phyloP scores from a whole-genome alignment of 2,113 vertebrate species.

The Campylorhamphus procurvoides region DNA sequence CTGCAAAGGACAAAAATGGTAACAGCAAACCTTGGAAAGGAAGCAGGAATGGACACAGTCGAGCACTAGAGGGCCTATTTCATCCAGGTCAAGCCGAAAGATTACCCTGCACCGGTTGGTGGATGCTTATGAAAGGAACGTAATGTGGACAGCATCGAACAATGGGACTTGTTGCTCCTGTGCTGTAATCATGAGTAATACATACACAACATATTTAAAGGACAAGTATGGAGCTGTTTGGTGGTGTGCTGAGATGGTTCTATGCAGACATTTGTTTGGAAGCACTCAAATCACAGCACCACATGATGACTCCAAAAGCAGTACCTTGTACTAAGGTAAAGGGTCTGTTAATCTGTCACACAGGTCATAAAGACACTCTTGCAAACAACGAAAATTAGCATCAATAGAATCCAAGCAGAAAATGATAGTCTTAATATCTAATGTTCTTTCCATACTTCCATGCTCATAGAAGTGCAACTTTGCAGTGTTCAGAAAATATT shows the following conservation, averaged over 20 bases:
- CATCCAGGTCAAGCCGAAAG: neutral
- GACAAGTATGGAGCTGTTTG: neutral
- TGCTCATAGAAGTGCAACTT: neutral
- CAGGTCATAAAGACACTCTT: neutral
- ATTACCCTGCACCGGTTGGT: neutral
- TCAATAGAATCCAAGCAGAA: neutral
- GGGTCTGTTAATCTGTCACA: neutral
- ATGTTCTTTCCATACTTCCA: neutral
- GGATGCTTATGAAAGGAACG: neutral
- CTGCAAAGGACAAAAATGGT: neutral
- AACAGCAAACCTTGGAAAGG: neutral
- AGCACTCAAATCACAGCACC: neutral
- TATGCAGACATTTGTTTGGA: neutral
- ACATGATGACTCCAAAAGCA: neutral
- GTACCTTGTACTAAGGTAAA: neutral
- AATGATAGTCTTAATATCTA: neutral
- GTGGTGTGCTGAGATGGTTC: accelerated
- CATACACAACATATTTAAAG: neutral
- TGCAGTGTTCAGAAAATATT: neutral
- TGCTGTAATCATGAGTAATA: neutral
- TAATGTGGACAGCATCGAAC: accelerated
- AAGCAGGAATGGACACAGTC: neutral
- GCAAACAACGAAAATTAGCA: neutral
- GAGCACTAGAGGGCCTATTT: neutral
- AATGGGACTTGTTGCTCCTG: neutral